Base-by-base conservation (phyloP, 1,140 invertebrate species). In the Lordiphosa stackelbergi region DNA sequence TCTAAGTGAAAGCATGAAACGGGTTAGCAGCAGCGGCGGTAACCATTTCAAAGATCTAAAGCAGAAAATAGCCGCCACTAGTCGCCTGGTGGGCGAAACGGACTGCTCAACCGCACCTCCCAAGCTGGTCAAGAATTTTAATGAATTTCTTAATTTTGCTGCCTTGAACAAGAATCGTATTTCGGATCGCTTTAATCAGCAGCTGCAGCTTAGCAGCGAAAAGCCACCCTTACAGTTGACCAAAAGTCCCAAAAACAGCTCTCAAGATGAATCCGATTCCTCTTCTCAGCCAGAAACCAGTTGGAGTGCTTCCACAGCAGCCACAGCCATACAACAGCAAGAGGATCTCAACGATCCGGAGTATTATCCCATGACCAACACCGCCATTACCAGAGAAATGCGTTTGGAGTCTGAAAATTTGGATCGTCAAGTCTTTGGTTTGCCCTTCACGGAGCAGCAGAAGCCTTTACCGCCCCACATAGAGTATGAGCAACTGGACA, bases 311-410 rank as follows among this genome's bases (percentile, higher is more conserved):
- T 86, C 85, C 0, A 86, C 85, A 6, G 85, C 85, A 0, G 85
- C 75, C 2, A 86, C 85, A 7, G 85, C 85, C 34, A 86, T 86
- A 48, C 85, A 86, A 13, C 85, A 85, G 11, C 36, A 84, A n/a
- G n/a, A n/a, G 24, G 83, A 85, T 46, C 52, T 86, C 2, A 75
- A 85, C 16, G 94, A 95, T 51, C 89, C 90, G 35, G 94, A 95
- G 40, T 96, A 95, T 87, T 94, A 93, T 84, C 94, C 94, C 7
- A 94, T 96, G 92, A 95, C 94, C 2, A 95, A 93, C 2, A 95
- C 93, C 1, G 94, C 94, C 1, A 93, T 95, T 88, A 95, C 94
- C 1, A 90, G 93, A 73, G 94, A 95, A 86, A 88, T 95, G 68
- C 90, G 93, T 74, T 88, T 95, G 41, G 94, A 95, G 88, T 81